Percentiles rank a stretch among this genome's conserved stretches.
phyloP scores from a whole-genome alignment of 1,140 invertebrate genomes.

The Pogonomyrmex barbatus region DNA sequence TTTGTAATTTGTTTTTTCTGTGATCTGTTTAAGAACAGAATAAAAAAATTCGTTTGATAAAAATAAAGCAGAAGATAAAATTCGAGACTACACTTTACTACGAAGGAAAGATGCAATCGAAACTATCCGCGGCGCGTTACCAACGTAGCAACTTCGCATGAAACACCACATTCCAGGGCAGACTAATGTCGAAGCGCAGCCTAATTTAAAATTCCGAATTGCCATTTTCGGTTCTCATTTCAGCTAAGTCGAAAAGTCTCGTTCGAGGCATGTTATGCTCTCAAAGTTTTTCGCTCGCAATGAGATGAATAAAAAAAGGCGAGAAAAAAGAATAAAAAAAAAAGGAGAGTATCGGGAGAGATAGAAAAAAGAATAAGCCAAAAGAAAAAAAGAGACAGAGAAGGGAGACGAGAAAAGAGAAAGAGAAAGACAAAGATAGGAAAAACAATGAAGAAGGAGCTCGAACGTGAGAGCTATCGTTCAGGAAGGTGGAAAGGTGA shows the following conservation, averaged over 20 bases:
- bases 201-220: slow-evolving; percentile 58
- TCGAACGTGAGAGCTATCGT: slow-evolving; percentile 65
- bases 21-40: neutral
- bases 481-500: slow-evolving; percentile 71
- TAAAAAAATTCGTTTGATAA: slow-evolving; percentile 8
- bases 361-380: neutral
- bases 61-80: slow-evolving; percentile 9
- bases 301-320: neutral
- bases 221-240: slow-evolving; percentile 59
- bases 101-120: slow-evolving; percentile 38
- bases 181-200: slow-evolving; percentile 9
- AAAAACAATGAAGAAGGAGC: slow-evolving; percentile 61
- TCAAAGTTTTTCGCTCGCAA: slow-evolving; percentile 35
- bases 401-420: slow-evolving; percentile 5
- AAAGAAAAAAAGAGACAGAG: neutral
- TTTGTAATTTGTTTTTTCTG: slow-evolving; percentile 18
- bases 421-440: slow-evolving; percentile 21
- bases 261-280: slow-evolving; percentile 4
- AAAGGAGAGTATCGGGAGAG: slow-evolving; percentile 28
- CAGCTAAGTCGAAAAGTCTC: slow-evolving; percentile 41
- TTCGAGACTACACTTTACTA: slow-evolving; percentile 5
- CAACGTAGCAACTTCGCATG: slow-evolving; percentile 16
- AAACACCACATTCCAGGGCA: slow-evolving; percentile 26
- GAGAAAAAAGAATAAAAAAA: neutral
- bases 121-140: slow-evolving; percentile 40